These are phyloP conservation scores for Probosciger aterrimus DNA, from an alignment of 2,113 vertebrate species.

Conservation along the genomic window DNA sequence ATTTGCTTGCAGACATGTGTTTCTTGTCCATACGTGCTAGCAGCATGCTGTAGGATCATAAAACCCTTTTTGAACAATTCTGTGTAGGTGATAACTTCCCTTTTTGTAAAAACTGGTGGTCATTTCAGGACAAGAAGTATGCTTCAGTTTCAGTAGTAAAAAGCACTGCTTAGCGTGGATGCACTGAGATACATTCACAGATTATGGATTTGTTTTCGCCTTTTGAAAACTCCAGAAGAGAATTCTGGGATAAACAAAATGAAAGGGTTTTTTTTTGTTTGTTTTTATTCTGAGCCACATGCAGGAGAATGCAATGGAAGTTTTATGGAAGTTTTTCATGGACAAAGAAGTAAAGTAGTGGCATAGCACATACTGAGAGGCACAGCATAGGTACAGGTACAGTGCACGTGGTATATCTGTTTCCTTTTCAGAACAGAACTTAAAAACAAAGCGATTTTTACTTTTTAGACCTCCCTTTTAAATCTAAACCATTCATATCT, in stretches of 20 bases:
- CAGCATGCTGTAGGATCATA: not conserved
- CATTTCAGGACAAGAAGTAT: not conserved
- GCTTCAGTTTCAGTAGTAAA: not conserved
- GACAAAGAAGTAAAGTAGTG: not conserved
- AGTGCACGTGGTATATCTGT: not conserved
- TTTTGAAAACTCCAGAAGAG: not conserved
- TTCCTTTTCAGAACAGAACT: not conserved
- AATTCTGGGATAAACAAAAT: not conserved
- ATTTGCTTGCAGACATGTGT: not conserved
- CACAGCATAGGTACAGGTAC: not conserved
- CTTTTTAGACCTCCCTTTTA: not conserved
- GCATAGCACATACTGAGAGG: not conserved
- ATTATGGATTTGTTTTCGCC: not conserved
- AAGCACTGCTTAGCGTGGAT: not conserved
- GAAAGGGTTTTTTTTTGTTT: not conserved
- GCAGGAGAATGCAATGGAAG: not conserved
- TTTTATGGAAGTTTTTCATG: not conserved
- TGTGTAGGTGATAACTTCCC: not conserved
- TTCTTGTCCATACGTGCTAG: not conserved
- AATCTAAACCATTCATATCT: not conserved
- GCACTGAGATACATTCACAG: not conserved
- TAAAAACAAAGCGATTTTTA: not conserved
- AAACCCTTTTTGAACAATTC: not conserved
- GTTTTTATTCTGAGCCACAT: not conserved
- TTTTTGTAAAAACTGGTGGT: not conserved